Evolutionary conservation across 1,140 invertebrate species (phyloP), one percentile per base, ranked within the genome.

Genomic region (Bombus cullumanus): DNA sequence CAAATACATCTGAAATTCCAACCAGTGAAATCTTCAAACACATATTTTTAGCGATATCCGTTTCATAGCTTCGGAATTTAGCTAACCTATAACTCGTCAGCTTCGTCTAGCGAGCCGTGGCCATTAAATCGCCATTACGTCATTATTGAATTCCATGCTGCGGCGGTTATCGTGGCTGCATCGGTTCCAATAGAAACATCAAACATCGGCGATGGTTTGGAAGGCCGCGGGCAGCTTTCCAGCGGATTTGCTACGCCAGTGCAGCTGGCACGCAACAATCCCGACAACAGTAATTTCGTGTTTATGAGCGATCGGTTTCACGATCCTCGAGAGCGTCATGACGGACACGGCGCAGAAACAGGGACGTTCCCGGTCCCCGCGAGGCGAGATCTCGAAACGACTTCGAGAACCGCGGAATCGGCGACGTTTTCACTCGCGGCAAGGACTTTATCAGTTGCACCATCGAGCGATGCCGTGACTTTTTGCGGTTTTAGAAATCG

Each of bases 401-500:
- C 76, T 15, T 2, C 69, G 53, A 87, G 69, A 39, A 77, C 57
- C 74, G n/a, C 47, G 62, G 64, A 66, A 53, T 66, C n/a, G 47
- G 85, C 85, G 82, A 85, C 81, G 89, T 93, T 93, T 93, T 93
- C 91, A 88, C 89, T 89, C 87, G 73, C n/a, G 53, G 71, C 91
- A 93, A 93, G 92, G 92, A 91, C 93, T 89, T 75, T 76, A 69
- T 74, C 43, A 73, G 47, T 91, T 93, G 77, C 92, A 91, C 69
- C 87, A 90, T 91, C 92, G 76, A 71, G 25, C 73, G 59, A 71
- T 62, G 68, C 62, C 71, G 37, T 13, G 13, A 87, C 83, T 93
- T 92, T 93, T 94, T 92, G 87, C 81, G 62, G 82, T 86, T 93
- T 95, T 94, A 94, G 94, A 95, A 95, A 95, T 94, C 94, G 88